phyloP scores from a whole-genome alignment of 1,140 invertebrate species.

The Panagrolaimus sp. region DNA sequence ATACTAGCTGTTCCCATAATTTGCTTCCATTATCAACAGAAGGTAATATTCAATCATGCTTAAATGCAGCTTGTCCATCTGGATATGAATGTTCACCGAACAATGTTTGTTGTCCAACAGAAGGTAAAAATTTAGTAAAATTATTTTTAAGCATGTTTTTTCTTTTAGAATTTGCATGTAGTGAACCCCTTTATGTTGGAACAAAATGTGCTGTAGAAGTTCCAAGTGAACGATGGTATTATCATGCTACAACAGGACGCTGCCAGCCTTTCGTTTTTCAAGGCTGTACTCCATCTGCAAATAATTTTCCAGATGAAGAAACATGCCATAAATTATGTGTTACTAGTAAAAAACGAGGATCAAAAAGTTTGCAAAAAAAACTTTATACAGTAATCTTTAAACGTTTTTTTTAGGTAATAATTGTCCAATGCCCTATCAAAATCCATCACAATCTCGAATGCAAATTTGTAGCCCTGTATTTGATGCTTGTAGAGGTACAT shows the following conservation, averaged over 20 bases:
- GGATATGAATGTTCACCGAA: constrained; percentile 11
- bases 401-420: neutral
- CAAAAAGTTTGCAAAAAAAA: neutral
- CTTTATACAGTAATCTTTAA: no score
- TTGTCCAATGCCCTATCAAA: neutral
- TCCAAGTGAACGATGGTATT: constrained; percentile 26
- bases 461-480: constrained; percentile 6
- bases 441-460: neutral
- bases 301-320: constrained; percentile 29
- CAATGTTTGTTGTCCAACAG: constrained; percentile 14
- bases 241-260: constrained; percentile 21
- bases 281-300: constrained; percentile 23
- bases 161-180: constrained; percentile 21
- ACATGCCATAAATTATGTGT: constrained; percentile 17
- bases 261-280: constrained; percentile 24
- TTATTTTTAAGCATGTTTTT: neutral
- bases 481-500: constrained; percentile 1
- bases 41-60: constrained; percentile 19
- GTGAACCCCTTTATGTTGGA: constrained; percentile 22
- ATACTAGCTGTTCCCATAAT: constrained; percentile 18
- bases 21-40: constrained; percentile 25
- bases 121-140: constrained; percentile 1
- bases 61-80: constrained; percentile 10
- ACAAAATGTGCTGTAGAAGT: constrained; percentile 14
- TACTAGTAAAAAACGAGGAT: neutral